phyloP scores from a whole-genome alignment of 2,888 invertebrate species.

The Tortricodes alternella region DNA sequence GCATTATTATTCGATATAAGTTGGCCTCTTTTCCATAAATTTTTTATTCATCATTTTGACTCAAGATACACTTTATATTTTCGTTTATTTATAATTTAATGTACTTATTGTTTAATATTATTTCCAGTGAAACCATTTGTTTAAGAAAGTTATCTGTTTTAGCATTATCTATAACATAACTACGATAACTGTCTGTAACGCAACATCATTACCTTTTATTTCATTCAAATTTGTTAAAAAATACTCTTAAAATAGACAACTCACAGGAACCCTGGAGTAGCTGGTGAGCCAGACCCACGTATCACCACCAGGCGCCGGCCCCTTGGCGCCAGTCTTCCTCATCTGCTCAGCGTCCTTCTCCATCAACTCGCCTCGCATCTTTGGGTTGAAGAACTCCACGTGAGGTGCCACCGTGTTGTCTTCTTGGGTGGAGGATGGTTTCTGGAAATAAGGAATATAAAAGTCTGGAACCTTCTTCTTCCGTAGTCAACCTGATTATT shows the following conservation, averaged over 20 bases:
- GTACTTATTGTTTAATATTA: too few relatives aligned
- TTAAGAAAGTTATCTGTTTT: too few relatives aligned
- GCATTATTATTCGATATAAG: too few relatives aligned
- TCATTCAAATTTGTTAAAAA: background rate
- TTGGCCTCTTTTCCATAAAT: too few relatives aligned
- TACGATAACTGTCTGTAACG: too few relatives aligned
- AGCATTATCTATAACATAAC: too few relatives aligned
- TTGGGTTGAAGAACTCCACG: constrained; percentile 90
- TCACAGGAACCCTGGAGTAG: constrained; percentile 92
- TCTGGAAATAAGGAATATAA: constrained; percentile 45
- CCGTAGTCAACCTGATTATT: too few relatives aligned
- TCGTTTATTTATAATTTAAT: too few relatives aligned
- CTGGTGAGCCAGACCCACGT: constrained; percentile 94
- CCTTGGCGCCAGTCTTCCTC: constrained; percentile 83
- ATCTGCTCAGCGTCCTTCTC: constrained; percentile 85
- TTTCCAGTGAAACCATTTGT: too few relatives aligned
- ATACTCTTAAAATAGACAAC: constrained; percentile 30
- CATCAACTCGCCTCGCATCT: constrained; percentile 84
- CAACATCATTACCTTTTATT: too few relatives aligned
- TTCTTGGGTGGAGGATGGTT: constrained; percentile 71
- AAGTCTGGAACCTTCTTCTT: background rate
- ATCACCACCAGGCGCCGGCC: constrained; percentile 87
- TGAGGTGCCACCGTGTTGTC: constrained; percentile 81
- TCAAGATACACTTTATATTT: too few relatives aligned
- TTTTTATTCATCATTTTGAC: too few relatives aligned